Evolutionary conservation across 1,140 invertebrate species (phyloP).

Genomic region (Harlomillsia oculata): DNA sequence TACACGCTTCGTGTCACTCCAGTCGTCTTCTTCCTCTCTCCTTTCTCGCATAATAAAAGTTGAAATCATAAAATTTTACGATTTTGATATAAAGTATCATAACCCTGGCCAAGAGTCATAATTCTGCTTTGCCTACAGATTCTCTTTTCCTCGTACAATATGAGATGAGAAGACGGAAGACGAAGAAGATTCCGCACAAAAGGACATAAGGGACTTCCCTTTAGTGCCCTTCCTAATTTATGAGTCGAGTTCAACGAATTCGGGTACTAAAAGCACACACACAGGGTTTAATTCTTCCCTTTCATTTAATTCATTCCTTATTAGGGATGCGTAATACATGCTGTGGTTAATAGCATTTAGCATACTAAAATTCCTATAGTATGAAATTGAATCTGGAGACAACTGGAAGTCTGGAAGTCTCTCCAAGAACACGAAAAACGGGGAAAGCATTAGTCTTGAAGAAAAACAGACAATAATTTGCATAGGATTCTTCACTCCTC

Average conservation of each 20-base stretch:
- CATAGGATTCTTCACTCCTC: too few species aligned
- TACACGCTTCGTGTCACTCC: neutral
- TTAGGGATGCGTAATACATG: too few species aligned
- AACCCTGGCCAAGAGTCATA: slow-evolving; percentile 5
- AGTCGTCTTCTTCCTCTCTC: neutral
- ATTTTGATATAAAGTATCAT: slow-evolving; percentile 26
- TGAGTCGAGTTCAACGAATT: neutral
- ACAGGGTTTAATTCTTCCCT: neutral
- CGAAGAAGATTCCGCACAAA: slow-evolving; percentile 1
- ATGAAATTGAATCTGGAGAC: too few species aligned
- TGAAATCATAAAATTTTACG: slow-evolving; percentile 36
- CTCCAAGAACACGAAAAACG: too few species aligned
- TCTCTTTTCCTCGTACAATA: too few species aligned
- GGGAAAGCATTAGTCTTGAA: too few species aligned
- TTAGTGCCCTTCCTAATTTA: slow-evolving; percentile 23
- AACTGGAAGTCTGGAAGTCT: too few species aligned
- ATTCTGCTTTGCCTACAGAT: neutral
- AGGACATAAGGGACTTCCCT: slow-evolving; percentile 14
- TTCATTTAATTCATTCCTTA: neutral
- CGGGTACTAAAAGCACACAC: neutral
- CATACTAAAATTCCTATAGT: too few species aligned
- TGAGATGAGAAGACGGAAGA: neutral
- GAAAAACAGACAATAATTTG: too few species aligned
- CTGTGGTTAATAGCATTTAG: too few species aligned
- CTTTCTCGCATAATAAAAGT: slow-evolving; percentile 31